Percentiles rank a stretch among this genome's conserved stretches.
Conservation (phyloP, 2,113 vertebrate genomes). For the Gracilinanus agilis region DNA sequence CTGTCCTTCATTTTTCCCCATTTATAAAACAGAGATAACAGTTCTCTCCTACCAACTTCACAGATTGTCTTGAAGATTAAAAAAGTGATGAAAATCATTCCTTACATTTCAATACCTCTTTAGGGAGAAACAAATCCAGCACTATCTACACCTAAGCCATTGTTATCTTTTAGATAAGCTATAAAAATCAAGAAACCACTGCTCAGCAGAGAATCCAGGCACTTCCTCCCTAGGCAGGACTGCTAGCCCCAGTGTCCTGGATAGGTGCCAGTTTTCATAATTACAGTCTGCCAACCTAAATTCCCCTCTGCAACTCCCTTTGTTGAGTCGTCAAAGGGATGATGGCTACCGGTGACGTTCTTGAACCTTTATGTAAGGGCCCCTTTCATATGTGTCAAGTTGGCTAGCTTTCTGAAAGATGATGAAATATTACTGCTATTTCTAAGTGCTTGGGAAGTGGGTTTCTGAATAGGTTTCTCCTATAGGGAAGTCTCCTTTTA, state of each 20-base stretch:
- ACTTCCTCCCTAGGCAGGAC: background rate
- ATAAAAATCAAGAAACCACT: background rate
- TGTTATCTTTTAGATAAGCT: background rate
- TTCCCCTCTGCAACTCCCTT: background rate
- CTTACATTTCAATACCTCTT: rapidly evolving
- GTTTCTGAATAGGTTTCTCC: background rate
- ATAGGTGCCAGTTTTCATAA: background rate
- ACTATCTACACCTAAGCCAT: background rate
- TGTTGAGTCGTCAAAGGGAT: too few species aligned
- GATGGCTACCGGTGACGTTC: too few species aligned
- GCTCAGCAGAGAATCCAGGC: background rate
- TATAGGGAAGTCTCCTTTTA: background rate
- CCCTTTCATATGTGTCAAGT: background rate
- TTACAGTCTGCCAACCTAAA: background rate
- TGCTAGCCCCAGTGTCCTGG: background rate
- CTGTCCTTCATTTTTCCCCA: background rate
- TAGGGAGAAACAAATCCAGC: background rate
- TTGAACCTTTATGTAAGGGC: background rate
- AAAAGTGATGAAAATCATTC: background rate
- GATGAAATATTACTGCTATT: background rate
- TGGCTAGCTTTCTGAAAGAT: background rate
- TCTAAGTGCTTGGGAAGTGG: background rate
- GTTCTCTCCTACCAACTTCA: background rate
- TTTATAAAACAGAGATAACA: background rate
- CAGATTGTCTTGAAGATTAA: background rate